Base-by-base conservation (phyloP, 2,113 vertebrate genomes). In the Nanorana parkeri region DNA sequence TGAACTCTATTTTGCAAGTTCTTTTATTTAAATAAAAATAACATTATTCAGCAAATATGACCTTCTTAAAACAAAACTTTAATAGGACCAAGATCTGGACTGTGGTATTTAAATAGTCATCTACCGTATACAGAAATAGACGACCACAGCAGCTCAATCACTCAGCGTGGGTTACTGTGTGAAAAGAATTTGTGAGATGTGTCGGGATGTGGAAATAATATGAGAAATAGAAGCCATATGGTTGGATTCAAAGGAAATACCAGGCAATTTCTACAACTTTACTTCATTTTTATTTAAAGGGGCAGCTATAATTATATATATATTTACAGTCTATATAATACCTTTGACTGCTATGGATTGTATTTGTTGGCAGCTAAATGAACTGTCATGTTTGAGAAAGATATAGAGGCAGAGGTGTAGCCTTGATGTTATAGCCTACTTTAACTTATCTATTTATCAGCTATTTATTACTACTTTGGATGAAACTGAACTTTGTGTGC, bases 171-270 rank as follows among this genome's bases (percentile, higher is more conserved):
- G 80, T 75, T 82, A 82, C 80, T 1, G 0, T 87, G 88, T 86
- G 91, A 87, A 91, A 93, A 92, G 90, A 86, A 88, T 89, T 89
- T 88, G 85, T 86, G 90, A 91, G 93, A 89, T 41, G 87, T 80
- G 72, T 68, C 77, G 83, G 83, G 90, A 77, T 85, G 84, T 85
- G 84, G 64, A 87, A 83, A 83, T 32, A 90, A 88, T 68, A 78
- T 36, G 64, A 86, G 81, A 86, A 93, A 92, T 91, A 89, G 89
- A 91, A 93, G 87, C 86, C 92, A 93, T 91, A 92, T 93, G 92
- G 85, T 85, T 87, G 77, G 87, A 90, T 91, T 91, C 88, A 83
- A 87, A 91, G 84, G 88, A 92, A 89, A 93, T 92, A 88, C 87
- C 88, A 89, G 81, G 85, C 88, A 86, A 87, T 89, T 89, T 91